A percentile compares a stretch with the other conserved stretches of the same genome.
Evolutionary conservation across 2,888 invertebrate species (phyloP).

Genomic region (Dermolepida albohirtum): DNA sequence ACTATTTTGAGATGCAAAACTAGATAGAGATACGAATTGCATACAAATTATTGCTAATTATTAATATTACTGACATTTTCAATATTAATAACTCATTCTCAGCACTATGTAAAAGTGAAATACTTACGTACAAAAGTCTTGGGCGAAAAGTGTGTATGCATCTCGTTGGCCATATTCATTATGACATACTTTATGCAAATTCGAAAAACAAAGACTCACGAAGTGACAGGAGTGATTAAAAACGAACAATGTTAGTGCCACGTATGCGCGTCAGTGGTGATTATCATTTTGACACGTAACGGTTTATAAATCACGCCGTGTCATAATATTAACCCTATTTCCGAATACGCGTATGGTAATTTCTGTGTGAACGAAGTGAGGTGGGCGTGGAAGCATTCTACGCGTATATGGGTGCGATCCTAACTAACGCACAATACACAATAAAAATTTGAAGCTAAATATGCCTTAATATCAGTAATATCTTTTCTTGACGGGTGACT

Average conservation of each 20-base stretch:
- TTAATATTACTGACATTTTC: too few relatives aligned
- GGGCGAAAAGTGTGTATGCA: too few relatives aligned
- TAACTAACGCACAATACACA: conserved; percentile 26
- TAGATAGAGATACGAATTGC: too few relatives aligned
- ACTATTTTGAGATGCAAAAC: too few relatives aligned
- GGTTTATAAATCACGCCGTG: neutral
- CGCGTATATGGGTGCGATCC: conserved; percentile 17
- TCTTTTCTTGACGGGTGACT: conserved; percentile 2
- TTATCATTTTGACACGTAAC: conserved; percentile 3
- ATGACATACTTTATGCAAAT: too few relatives aligned
- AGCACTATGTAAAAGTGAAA: too few relatives aligned
- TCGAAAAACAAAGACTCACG: too few relatives aligned
- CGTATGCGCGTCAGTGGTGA: neutral
- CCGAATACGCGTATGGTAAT: conserved; percentile 1
- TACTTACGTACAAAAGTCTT: too few relatives aligned
- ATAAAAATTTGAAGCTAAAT: conserved; percentile 25
- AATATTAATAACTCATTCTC: too few relatives aligned
- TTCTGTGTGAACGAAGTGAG: neutral
- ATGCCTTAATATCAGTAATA: conserved; percentile 24
- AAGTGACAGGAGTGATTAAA: neutral
- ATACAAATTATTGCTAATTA: too few relatives aligned
- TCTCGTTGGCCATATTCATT: too few relatives aligned
- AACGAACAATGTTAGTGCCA: neutral
- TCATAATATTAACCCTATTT: conserved; percentile 16
- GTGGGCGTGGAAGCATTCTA: conserved; percentile 18